These are phyloP conservation scores for Ceratoteleas bidentatus DNA, from an alignment of 1,140 invertebrate genomes.

Conservation along the genomic window DNA sequence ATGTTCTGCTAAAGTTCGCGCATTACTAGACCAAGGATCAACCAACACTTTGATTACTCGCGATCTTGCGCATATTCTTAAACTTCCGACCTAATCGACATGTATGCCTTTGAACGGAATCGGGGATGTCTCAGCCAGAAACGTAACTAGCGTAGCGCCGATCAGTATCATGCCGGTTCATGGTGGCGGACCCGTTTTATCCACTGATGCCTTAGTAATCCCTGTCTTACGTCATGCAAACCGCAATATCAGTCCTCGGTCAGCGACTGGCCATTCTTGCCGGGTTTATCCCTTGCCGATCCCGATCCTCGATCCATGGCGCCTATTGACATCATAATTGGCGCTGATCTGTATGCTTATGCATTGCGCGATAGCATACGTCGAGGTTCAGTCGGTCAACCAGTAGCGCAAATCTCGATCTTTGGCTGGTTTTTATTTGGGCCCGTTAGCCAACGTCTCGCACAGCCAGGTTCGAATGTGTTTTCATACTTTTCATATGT, in stretches of 20 bases:
- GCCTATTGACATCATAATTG: slow-evolving; percentile 13
- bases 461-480: neutral
- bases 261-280: neutral
- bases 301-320: neutral
- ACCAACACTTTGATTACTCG: neutral
- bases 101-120: neutral
- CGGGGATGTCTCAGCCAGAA: neutral
- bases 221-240: neutral
- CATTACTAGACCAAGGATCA: slow-evolving; percentile 5
- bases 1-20: neutral
- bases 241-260: neutral
- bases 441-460: too few relatives aligned
- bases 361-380: too few relatives aligned
- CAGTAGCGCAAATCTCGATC: slow-evolving; percentile 20
- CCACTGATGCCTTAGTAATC: neutral
- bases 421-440: slow-evolving; percentile 22
- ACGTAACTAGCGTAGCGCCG: too few relatives aligned
- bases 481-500: neutral
- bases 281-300: neutral
- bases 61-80: neutral
- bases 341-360: too few relatives aligned
- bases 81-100: neutral
- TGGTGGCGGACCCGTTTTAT: neutral
- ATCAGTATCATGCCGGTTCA: neutral
- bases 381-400: too few relatives aligned